These are phyloP conservation scores for Drosophila multiciliata DNA, from an alignment of 2,888 invertebrate genomes.

Conservation along the genomic window DNA sequence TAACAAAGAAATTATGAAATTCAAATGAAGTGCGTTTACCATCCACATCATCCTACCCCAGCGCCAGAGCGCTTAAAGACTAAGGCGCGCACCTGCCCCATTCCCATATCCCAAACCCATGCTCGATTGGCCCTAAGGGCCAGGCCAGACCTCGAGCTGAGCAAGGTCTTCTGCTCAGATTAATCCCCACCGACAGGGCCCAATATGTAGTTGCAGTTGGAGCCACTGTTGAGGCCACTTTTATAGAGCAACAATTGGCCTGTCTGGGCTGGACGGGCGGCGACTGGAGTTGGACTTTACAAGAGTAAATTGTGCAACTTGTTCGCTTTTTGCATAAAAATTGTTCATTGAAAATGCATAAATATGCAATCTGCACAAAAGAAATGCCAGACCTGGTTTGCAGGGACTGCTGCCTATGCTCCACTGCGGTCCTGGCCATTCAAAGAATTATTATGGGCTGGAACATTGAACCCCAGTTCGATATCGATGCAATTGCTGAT, in stretches of 20 bases:
- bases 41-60: conserved; percentile 14
- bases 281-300: conserved; percentile 57
- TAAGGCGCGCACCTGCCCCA: conserved; percentile 64
- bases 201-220: conserved; percentile 30
- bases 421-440: conserved; percentile 42
- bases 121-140: conserved; percentile 19
- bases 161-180: conserved; percentile 74
- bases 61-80: conserved; percentile 15
- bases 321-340: conserved; percentile 81
- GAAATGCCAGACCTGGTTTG: conserved; percentile 49
- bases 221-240: conserved; percentile 56
- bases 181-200: conserved; percentile 71
- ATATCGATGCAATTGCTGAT: conserved; percentile 78
- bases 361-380: conserved; percentile 78
- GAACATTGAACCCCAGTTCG: conserved; percentile 75
- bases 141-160: conserved; percentile 52
- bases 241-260: conserved; percentile 78
- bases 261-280: conserved; percentile 7
- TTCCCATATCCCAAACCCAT: conserved; percentile 17
- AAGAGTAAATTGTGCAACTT: conserved; percentile 81
- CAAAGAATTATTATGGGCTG: conserved; percentile 75
- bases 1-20: conserved; percentile 81
- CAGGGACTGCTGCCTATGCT: conserved; percentile 5
- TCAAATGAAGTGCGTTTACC: conserved; percentile 78
- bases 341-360: conserved; percentile 81